A percentile compares a stretch with the other conserved stretches of the same genome.
Conservation (phyloP, 37 sponge, comb jelly and placozoan genomes). For the Beroe forskalii region DNA sequence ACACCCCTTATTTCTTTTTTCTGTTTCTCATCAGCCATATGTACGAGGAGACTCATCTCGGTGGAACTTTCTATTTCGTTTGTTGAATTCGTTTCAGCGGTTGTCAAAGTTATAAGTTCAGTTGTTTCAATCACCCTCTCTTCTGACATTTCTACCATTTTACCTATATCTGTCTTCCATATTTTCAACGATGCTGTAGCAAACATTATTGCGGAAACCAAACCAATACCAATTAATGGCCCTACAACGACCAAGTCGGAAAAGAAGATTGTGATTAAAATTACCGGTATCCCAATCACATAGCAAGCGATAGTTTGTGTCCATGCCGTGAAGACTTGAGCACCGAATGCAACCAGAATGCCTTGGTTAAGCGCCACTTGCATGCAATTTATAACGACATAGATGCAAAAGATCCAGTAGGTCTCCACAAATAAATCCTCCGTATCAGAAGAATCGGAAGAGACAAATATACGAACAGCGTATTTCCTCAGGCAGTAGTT, state of each 20-base stretch:
- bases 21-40: not conserved
- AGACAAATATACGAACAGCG: not conserved
- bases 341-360: not conserved
- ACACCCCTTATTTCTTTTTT: not conserved
- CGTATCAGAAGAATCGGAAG: too few species aligned
- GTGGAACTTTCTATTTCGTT: not conserved
- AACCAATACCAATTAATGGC: not conserved
- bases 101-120: not conserved
- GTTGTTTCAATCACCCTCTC: too few species aligned
- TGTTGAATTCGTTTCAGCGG: not conserved
- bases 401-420: too few species aligned
- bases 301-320: slow-evolving; percentile 1
- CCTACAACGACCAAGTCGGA: not conserved
- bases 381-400: too few species aligned
- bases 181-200: not conserved
- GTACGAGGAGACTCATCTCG: not conserved
- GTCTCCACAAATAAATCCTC: too few species aligned
- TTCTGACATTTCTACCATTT: not conserved
- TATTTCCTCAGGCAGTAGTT: not conserved
- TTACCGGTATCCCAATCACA: not conserved
- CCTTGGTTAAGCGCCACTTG: too few species aligned
- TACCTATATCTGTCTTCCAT: not conserved
- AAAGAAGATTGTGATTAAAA: not conserved
- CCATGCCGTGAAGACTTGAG: not conserved
- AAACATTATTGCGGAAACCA: not conserved